A percentile compares a stretch with the other conserved stretches of the same genome.
Conservation (phyloP, 2,113 vertebrate species). For the Lontra canadensis region DNA sequence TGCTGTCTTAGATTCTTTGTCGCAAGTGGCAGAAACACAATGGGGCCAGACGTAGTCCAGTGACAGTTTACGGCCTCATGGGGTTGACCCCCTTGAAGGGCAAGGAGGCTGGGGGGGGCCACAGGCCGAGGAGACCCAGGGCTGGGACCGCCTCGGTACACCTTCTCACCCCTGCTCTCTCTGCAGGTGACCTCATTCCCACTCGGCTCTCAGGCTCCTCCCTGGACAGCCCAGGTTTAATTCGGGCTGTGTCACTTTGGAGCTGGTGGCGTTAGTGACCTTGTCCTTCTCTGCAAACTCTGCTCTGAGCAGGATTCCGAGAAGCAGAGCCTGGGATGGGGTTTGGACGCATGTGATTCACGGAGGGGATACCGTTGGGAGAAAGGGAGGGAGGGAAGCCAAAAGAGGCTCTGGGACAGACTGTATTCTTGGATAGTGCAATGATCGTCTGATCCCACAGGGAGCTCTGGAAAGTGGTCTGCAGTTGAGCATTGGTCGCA, state of each 20-base stretch:
- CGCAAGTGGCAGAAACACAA: background rate
- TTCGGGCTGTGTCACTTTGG: too few species aligned
- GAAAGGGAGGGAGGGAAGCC: background rate
- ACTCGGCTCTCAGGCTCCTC: rapidly evolving
- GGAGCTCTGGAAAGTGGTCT: background rate
- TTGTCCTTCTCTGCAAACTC: background rate
- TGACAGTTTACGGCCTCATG: background rate
- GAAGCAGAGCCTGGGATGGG: background rate
- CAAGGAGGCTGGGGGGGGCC: rapidly evolving
- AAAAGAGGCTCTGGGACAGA: background rate
- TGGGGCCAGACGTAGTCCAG: background rate
- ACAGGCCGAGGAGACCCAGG: rapidly evolving
- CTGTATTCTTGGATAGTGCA: background rate
- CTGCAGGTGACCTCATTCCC: background rate
- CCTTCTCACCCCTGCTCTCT: too few species aligned
- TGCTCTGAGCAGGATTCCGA: background rate
- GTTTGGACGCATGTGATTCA: background rate
- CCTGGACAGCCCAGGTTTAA: background rate
- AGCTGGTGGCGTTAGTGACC: too few species aligned
- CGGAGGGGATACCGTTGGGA: background rate
- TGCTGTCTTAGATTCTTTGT: background rate
- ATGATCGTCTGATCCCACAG: rapidly evolving
- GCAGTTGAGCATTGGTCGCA: rapidly evolving
- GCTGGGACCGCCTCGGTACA: too few species aligned
- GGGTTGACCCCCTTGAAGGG: background rate